These are phyloP conservation scores for Tenebrio molitor DNA, from an alignment of 1,140 invertebrate genomes.

Conservation along the genomic window DNA sequence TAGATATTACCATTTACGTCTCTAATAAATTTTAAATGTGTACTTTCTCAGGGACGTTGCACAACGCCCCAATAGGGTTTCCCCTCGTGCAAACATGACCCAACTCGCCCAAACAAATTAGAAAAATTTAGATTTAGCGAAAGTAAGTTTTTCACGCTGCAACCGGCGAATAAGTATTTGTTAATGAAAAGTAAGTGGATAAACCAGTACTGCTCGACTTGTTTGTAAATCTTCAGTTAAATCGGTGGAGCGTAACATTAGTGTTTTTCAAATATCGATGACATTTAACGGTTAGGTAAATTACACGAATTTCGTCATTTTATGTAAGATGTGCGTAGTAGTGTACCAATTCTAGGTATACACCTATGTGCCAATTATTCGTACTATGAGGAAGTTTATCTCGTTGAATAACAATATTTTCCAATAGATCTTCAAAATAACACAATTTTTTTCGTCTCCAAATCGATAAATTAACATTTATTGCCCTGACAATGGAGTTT, in stretches of 20 bases:
- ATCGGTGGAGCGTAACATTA: background rate
- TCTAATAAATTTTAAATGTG: slow-evolving; percentile 33
- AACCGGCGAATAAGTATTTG: slow-evolving; percentile 3
- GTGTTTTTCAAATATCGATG: slow-evolving; percentile 15
- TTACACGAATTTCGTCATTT: slow-evolving; percentile 13
- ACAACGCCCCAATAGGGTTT: background rate
- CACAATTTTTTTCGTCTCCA: too few relatives aligned
- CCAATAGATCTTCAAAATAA: background rate
- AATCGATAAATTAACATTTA: too few relatives aligned
- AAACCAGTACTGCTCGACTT: background rate
- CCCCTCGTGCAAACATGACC: too few relatives aligned
- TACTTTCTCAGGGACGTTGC: slow-evolving; percentile 23
- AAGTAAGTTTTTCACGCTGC: too few relatives aligned
- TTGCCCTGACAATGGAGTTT: too few relatives aligned
- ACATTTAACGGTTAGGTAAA: slow-evolving; percentile 28
- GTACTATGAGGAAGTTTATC: slow-evolving; percentile 5
- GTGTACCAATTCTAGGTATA: background rate
- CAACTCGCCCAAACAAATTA: too few relatives aligned
- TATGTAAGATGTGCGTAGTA: slow-evolving; percentile 31
- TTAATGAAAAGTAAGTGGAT: slow-evolving; percentile 15
- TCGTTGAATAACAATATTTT: slow-evolving; percentile 13
- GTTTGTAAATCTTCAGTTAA: slow-evolving; percentile 15
- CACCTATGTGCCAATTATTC: slow-evolving; percentile 11
- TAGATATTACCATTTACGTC: slow-evolving; percentile 11
- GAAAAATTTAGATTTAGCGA: too few relatives aligned